A percentile compares a stretch with the other conserved stretches of the same genome.
Evolutionary conservation across 2,113 vertebrate genomes (phyloP).

Genomic region (Piaya cayana): DNA sequence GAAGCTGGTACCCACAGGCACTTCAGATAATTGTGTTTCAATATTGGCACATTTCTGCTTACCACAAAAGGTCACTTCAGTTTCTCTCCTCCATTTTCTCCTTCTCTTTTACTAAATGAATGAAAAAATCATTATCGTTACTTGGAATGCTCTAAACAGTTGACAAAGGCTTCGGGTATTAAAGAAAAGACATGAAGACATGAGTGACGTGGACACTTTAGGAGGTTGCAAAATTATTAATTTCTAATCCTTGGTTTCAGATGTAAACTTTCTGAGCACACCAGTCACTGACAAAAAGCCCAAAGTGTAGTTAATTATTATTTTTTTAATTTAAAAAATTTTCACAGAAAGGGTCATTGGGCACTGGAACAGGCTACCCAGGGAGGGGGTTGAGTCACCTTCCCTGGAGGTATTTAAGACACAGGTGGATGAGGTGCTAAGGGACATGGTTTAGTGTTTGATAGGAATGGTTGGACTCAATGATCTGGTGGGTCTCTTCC

Average conservation of each 20-base stretch:
- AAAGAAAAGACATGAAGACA: background rate
- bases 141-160: background rate
- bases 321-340: no score
- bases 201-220: background rate
- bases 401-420: no score
- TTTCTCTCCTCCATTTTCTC: background rate
- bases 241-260: background rate
- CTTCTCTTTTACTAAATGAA: constrained; percentile 34
- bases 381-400: no score
- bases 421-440: no score
- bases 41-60: constrained; percentile 63
- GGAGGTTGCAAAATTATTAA: background rate
- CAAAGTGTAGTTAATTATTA: background rate
- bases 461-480: no score
- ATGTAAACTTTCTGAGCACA: background rate
- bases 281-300: background rate
- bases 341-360: no score
- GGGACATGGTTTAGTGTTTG: no score
- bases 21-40: constrained; percentile 78
- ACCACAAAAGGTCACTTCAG: constrained; percentile 72
- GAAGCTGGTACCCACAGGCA: constrained; percentile 65
- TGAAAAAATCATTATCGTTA: constrained; percentile 1
- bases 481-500: no score
- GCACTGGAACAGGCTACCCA: no score
- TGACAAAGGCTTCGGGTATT: background rate